Evolutionary conservation across 2,113 vertebrate genomes (phyloP).

Genomic region (Xenopus borealis): DNA sequence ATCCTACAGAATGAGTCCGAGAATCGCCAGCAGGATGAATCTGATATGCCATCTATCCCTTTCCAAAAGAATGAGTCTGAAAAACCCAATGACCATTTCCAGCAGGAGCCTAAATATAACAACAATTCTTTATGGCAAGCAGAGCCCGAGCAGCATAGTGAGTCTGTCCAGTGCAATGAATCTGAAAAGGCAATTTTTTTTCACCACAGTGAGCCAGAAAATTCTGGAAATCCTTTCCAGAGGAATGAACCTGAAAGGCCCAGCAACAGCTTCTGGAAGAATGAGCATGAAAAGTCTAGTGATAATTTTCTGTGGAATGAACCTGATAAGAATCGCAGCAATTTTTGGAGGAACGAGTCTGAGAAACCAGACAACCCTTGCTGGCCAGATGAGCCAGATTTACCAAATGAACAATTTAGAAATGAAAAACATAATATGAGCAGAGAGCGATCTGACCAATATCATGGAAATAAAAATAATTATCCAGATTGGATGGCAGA

Average conservation of each 20-base stretch:
- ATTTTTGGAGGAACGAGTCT: neutral
- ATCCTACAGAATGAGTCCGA: neutral
- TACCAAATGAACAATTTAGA: conserved; percentile 59
- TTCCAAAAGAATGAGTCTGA: neutral
- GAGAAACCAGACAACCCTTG: neutral
- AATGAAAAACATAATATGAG: conserved; percentile 68
- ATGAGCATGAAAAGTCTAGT: neutral
- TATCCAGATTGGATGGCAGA: conserved; percentile 90
- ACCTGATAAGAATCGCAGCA: neutral
- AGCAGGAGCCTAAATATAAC: neutral
- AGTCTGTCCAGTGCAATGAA: neutral
- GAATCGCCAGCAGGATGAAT: neutral
- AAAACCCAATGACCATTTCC: neutral
- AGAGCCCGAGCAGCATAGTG: neutral
- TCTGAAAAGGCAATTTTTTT: neutral
- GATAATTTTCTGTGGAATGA: neutral
- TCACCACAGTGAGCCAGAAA: neutral
- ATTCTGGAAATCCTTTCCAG: neutral
- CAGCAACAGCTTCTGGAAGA: neutral
- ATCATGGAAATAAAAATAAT: conserved; percentile 74
- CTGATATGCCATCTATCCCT: neutral
- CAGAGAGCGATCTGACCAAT: conserved; percentile 57
- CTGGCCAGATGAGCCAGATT: neutral
- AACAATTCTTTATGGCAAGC: neutral
- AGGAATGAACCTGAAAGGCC: neutral